Percentiles rank a stretch among this genome's conserved stretches.
Conservation (phyloP, 2,113 vertebrate species). For the Peromyscus maniculatus region DNA sequence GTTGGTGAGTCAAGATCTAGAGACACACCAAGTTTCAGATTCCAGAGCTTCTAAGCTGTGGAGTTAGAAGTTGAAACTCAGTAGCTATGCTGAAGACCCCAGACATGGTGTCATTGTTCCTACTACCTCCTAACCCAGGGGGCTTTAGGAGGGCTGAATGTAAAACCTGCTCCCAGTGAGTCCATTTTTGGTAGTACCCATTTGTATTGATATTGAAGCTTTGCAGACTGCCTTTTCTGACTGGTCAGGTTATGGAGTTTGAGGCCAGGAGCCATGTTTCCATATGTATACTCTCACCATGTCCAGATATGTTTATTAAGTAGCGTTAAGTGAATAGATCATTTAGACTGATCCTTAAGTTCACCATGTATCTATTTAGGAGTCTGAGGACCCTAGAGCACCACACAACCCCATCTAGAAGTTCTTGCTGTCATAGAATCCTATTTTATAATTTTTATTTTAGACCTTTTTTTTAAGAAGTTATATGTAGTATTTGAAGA, state of each 20-base stretch:
- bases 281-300: not conserved
- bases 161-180: not conserved
- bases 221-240: constrained; percentile 8
- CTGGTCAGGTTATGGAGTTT: not conserved
- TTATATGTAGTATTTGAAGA: constrained; percentile 12
- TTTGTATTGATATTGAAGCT: not conserved
- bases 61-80: not conserved
- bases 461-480: not conserved
- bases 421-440: not conserved
- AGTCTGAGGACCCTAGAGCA: not conserved
- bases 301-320: not conserved
- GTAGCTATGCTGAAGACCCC: not conserved
- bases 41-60: not conserved
- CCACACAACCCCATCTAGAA: not conserved
- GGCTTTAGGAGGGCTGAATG: not conserved
- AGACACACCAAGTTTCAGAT: not conserved
- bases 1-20: not conserved
- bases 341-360: not conserved
- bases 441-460: constrained; percentile 1
- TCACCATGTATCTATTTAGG: not conserved
- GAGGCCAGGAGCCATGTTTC: not conserved
- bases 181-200: not conserved
- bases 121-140: not conserved
- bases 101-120: not conserved
- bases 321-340: constrained; percentile 40